Evolutionary conservation across 2,113 vertebrate genomes (phyloP).

Genomic region (Vulpes ferrilata): DNA sequence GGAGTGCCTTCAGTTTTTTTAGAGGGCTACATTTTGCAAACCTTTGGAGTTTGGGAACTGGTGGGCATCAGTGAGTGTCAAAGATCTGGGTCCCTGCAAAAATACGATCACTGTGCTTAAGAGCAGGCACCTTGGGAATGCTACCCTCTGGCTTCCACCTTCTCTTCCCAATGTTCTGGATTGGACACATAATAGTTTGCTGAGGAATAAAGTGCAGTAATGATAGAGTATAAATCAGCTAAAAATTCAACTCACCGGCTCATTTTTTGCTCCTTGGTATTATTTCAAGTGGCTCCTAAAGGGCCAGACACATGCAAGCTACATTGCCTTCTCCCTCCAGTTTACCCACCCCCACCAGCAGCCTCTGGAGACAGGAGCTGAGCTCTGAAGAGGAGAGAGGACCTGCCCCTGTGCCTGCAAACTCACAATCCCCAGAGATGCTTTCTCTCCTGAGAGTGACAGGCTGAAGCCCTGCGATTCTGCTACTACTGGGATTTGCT

Average conservation of each 20-base stretch:
- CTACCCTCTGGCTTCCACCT: too few species aligned
- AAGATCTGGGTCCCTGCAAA: slow-evolving; percentile 67
- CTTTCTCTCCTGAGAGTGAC: slow-evolving; percentile 1
- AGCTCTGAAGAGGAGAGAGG: neutral
- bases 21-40: slow-evolving; percentile 61
- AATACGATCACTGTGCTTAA: neutral
- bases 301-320: neutral
- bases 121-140: neutral
- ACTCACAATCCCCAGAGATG: neutral
- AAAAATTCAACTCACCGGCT: neutral
- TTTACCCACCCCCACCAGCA: neutral
- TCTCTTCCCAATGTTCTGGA: neutral
- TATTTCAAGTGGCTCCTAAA: neutral
- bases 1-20: slow-evolving; percentile 81
- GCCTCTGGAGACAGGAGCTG: neutral
- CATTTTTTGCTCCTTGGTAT: neutral
- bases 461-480: neutral
- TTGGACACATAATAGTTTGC: neutral
- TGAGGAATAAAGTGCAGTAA: neutral
- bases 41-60: slow-evolving; percentile 71
- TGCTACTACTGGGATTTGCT: slow-evolving; percentile 42
- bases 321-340: neutral
- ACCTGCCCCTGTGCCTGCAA: neutral
- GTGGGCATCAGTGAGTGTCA: slow-evolving; percentile 69
- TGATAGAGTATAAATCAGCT: neutral